Percentiles rank a stretch among this genome's conserved stretches.
These are phyloP conservation scores for Calyptommatus sinebrachiatus DNA, from an alignment of 2,113 vertebrate species.

Conservation along the genomic window DNA sequence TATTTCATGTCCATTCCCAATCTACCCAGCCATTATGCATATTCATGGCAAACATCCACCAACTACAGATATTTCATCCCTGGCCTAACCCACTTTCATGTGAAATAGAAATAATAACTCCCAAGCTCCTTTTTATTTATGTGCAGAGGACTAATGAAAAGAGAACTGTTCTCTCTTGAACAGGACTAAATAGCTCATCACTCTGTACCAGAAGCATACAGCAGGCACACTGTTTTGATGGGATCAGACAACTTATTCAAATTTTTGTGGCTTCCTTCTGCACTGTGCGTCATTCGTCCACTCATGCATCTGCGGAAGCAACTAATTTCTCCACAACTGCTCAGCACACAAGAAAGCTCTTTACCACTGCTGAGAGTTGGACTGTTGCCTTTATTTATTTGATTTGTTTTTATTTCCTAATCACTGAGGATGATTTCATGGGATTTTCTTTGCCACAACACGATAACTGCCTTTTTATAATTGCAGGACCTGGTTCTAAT, in stretches of 20 bases:
- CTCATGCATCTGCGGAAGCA: background rate
- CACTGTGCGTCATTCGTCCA: background rate
- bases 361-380: background rate
- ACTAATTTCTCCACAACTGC: accelerated
- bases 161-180: constrained; percentile 32
- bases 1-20: too few species aligned
- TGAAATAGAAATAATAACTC: constrained; percentile 27
- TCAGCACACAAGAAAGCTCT: accelerated
- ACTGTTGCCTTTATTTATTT: constrained; percentile 18
- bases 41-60: background rate
- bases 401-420: background rate
- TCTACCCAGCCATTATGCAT: too few species aligned
- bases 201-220: constrained; percentile 7
- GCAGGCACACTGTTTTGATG: accelerated
- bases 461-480: constrained; percentile 27
- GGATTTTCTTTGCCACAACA: constrained; percentile 18
- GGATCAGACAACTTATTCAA: accelerated
- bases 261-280: background rate
- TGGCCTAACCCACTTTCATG: background rate
- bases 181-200: background rate
- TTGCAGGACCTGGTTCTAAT: constrained; percentile 27
- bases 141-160: constrained; percentile 37
- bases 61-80: background rate
- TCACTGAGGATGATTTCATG: accelerated
- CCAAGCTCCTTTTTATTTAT: constrained; percentile 42